A percentile compares a stretch with the other conserved stretches of the same genome.
Conservation (phyloP, 2,113 vertebrate genomes). For the Gnathonemus longibarbis region DNA sequence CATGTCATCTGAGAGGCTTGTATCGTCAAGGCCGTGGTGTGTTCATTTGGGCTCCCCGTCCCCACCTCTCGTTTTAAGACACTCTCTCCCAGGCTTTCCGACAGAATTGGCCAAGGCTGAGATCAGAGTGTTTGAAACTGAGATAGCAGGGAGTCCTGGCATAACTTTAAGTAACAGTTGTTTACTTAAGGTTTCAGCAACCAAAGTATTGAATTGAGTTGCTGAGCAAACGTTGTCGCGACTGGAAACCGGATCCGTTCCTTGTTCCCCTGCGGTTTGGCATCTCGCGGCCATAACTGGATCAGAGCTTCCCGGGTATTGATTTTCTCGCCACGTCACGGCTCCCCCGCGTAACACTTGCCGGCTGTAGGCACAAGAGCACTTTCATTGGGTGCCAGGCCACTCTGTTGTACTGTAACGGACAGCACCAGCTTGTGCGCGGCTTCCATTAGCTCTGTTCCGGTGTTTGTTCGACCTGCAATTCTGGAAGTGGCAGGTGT, state of each 20-base stretch:
- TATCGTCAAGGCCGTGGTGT: neutral
- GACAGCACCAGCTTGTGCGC: neutral
- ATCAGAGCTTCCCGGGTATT: neutral
- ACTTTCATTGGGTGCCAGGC: neutral
- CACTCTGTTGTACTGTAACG: neutral
- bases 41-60: neutral
- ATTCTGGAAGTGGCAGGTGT: constrained; percentile 14
- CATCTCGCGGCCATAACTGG: neutral
- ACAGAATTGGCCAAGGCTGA: neutral
- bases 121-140: neutral
- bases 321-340: neutral
- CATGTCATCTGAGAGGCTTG: constrained; percentile 12
- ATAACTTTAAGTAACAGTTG: constrained; percentile 15
- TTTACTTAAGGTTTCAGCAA: neutral
- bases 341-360: neutral
- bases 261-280: neutral
- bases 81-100: neutral
- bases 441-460: neutral
- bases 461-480: neutral
- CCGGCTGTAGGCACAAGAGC: neutral
- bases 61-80: neutral
- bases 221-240: neutral
- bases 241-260: neutral
- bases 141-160: neutral
- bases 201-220: neutral